Base-by-base conservation (phyloP, 2,888 invertebrate genomes). In the Pheosia gnoma region DNA sequence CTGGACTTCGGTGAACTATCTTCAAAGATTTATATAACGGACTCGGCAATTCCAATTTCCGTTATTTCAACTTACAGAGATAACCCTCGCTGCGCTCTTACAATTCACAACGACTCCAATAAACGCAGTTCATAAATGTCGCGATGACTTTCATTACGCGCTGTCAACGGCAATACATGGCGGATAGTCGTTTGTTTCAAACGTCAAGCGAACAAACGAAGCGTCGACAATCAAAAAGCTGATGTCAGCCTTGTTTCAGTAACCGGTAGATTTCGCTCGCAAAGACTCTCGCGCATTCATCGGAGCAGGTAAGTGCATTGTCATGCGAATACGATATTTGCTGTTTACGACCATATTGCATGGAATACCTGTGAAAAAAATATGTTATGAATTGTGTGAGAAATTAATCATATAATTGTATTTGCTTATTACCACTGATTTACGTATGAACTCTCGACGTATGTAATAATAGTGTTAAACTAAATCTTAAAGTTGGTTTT, bases 71-170 rank as follows among this genome's bases (percentile, higher is more conserved):
- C 8, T 3, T 9, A 47, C 47, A 47, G n/a, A 5, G 5, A 47
- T n/a, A n/a, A 47, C 45, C n/a, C 45, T 11, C 0, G 4, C 3
- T 11, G n/a, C n/a, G 47, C 11, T 47, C 5, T 45, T 45, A 9
- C 43, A 9, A 45, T 9, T 11, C 25, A 51, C 25, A 51, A 25
- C 13, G 9, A 25, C 51, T 51, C 9, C 51, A 51, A 51, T 51
- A 25, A 51, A 25, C 51, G 25, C 25, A 51, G 53, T 53, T 55
- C 55, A 55, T 55, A 39, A 55, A 55, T 39, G 38, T 55, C 55
- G 55, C 39, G 38, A 39, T 55, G 39, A n/a, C 39, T 55, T 55
- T 55, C 55, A 55, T 55, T 39, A 55, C 55, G 55, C 55, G 55
- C 55, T 55, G 55, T 55, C 55, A 55, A 38, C 39, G 39, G 39